phyloP scores from a whole-genome alignment of 2,888 invertebrate genomes.

The Campopleginae sp. region DNA sequence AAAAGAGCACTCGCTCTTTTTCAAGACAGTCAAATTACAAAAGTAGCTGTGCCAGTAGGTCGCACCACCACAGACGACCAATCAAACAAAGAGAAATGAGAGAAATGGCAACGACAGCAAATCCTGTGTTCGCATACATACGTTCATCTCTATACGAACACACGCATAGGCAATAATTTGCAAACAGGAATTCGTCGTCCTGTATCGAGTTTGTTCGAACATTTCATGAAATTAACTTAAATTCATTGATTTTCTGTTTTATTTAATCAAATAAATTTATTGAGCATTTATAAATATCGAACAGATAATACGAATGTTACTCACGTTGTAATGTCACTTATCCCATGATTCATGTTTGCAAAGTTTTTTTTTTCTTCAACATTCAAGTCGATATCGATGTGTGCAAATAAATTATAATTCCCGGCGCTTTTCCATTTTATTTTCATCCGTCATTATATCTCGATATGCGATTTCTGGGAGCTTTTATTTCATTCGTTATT shows the following conservation, averaged over 20 bases:
- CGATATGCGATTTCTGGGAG: neutral
- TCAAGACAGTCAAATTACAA: conserved; percentile 34
- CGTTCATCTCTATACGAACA: neutral
- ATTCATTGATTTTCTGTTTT: too few species aligned
- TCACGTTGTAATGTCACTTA: neutral
- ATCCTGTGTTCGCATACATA: conserved; percentile 2
- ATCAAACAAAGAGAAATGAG: conserved; percentile 18
- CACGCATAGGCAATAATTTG: neutral
- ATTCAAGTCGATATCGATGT: too few species aligned
- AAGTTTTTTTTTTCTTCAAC: neutral
- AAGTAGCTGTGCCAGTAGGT: conserved; percentile 65
- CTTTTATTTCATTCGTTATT: neutral
- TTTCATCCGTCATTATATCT: neutral
- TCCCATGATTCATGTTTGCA: neutral
- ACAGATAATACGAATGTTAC: neutral
- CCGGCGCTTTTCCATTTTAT: neutral
- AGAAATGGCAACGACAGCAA: conserved; percentile 6
- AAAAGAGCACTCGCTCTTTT: conserved; percentile 41
- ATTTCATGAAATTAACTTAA: neutral
- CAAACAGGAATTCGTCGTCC: neutral
- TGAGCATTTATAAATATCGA: neutral
- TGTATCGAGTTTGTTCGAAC: too few species aligned
- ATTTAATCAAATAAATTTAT: too few species aligned
- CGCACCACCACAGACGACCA: conserved; percentile 34
- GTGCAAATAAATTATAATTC: neutral